These are phyloP conservation scores for Desmophyllum pertusum DNA, from an alignment of 92 coral and sea anemone species.

Conservation along the genomic window DNA sequence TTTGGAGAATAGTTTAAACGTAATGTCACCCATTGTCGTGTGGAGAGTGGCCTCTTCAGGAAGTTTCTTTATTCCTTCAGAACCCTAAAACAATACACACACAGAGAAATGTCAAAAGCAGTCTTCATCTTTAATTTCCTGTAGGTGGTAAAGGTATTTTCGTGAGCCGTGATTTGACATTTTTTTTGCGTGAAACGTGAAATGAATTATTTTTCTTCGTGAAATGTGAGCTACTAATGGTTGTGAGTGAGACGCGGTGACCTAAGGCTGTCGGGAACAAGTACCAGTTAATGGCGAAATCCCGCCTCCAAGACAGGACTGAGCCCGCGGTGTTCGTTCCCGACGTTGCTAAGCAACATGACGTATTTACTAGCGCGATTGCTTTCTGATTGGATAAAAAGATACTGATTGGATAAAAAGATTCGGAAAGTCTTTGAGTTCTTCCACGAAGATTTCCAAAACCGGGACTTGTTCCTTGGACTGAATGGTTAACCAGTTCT, in stretches of 20 bases:
- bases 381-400: too few species aligned
- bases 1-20: conserved; percentile 78
- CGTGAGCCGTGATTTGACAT: neutral
- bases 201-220: neutral
- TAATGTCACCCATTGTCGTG: conserved; percentile 94
- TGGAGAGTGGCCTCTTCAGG: conserved; percentile 86
- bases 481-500: neutral
- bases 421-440: too few species aligned
- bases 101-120: neutral
- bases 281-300: neutral
- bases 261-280: too few species aligned
- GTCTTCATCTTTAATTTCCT: neutral
- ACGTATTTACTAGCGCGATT: too few species aligned
- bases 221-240: neutral
- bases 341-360: too few species aligned
- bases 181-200: too few species aligned
- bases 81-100: conserved; percentile 61
- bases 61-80: conserved; percentile 75
- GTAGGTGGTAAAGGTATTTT: neutral
- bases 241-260: too few species aligned
- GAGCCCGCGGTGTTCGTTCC: too few species aligned
- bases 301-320: too few species aligned
- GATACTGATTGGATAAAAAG: too few species aligned
- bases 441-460: too few species aligned
- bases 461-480: too few species aligned